phyloP scores from a whole-genome alignment of 2,797 vertebrate species.

The Danio kyathit region DNA sequence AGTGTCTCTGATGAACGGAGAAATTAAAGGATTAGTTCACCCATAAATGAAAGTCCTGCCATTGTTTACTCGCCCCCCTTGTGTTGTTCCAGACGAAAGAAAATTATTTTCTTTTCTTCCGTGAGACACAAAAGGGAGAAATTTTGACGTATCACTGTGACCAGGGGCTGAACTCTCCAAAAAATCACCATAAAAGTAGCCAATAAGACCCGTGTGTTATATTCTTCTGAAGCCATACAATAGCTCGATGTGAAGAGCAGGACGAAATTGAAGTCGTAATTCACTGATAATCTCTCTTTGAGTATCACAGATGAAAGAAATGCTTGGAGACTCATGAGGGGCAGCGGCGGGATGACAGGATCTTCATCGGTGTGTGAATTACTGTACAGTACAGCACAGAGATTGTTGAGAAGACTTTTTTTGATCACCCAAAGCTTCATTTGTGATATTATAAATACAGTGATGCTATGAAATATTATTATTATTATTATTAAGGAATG shows the following conservation, averaged over 20 bases:
- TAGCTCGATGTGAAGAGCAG: not conserved
- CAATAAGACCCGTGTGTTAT: not conserved
- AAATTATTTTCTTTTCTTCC: not conserved
- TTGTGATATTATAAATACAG: not conserved
- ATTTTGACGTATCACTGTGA: not conserved
- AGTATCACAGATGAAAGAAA: not conserved
- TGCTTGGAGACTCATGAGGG: not conserved
- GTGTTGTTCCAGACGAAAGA: constrained; percentile 11
- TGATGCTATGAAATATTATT: too few species aligned
- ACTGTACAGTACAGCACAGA: not conserved
- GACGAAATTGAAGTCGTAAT: not conserved
- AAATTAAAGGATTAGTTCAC: constrained; percentile 36
- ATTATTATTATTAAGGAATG: too few species aligned
- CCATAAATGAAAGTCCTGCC: constrained; percentile 22
- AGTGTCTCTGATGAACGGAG: constrained; percentile 8
- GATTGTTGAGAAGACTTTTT: not conserved
- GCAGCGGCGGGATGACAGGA: not conserved
- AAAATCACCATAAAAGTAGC: not conserved
- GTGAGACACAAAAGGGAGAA: not conserved
- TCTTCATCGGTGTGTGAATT: not conserved
- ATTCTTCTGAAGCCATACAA: constrained; percentile 2
- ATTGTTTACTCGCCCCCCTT: constrained; percentile 16
- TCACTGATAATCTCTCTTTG: not conserved
- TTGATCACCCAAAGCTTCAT: not conserved
- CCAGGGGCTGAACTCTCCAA: not conserved